A percentile compares a stretch with the other conserved stretches of the same genome.
phyloP scores from a whole-genome alignment of 2,888 invertebrate species.

The Caenorhabditis sulstoni region DNA sequence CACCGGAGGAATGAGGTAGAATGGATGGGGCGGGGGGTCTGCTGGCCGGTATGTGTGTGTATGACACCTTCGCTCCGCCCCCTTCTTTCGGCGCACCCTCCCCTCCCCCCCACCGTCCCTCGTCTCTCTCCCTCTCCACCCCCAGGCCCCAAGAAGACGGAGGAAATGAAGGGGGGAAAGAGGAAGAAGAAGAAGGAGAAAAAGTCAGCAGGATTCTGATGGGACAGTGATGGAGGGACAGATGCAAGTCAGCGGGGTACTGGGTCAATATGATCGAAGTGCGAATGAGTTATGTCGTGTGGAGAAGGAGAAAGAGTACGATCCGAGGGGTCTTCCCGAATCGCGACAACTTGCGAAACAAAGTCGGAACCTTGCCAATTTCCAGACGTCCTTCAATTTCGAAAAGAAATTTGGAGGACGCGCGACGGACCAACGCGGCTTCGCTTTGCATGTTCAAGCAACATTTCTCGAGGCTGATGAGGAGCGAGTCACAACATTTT shows the following conservation, averaged over 20 bases:
- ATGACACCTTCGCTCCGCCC: slow-evolving; percentile 34
- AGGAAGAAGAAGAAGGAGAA: slow-evolving; percentile 9
- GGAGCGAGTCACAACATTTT: background rate
- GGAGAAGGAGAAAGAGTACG: too few relatives aligned
- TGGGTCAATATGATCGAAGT: slow-evolving; percentile 38
- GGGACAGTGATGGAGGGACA: slow-evolving; percentile 14
- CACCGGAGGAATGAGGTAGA: slow-evolving; percentile 18
- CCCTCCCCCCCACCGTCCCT: background rate
- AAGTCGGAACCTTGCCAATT: background rate
- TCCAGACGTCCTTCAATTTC: background rate
- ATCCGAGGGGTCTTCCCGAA: background rate
- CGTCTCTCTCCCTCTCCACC: slow-evolving; percentile 15
- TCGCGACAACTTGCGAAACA: background rate
- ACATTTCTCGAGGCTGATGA: too few relatives aligned
- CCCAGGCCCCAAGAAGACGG: slow-evolving; percentile 5
- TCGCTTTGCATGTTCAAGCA: too few relatives aligned
- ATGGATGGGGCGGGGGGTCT: slow-evolving; percentile 15
- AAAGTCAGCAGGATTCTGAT: background rate
- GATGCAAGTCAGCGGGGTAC: slow-evolving; percentile 52
- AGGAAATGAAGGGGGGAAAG: slow-evolving; percentile 16
- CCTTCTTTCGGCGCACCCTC: slow-evolving; percentile 24
- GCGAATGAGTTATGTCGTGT: background rate
- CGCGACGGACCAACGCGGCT: too few relatives aligned
- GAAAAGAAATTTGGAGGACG: background rate
- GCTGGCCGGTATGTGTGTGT: slow-evolving; percentile 13